Base-by-base conservation (phyloP, 1,140 invertebrate genomes). In the Eupeodes corollae region DNA sequence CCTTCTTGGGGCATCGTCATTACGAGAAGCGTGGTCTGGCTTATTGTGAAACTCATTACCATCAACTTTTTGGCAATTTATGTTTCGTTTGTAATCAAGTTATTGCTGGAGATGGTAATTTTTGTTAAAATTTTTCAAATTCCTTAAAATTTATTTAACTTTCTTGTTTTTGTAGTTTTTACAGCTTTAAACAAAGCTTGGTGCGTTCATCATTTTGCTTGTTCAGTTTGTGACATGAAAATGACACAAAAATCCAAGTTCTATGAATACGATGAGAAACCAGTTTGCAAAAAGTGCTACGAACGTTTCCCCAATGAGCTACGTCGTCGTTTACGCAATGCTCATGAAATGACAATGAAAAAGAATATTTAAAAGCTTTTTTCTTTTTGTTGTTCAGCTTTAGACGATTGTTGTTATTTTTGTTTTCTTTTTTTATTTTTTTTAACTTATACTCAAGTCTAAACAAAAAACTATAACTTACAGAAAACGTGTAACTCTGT, bases 141-240 rank as follows among this genome's bases (percentile, higher is more conserved):
- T n/a, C n/a, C n/a, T n/a, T 5, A 26, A 26, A 26, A 26, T 8
- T 26, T 5, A 26, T 26, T 3, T 5, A 26, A 26, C 8, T 26
- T 26, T 26, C 3, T 26, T 30, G 1, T 59, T 49, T 48, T 75
- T 77, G n/a, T 70, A 96, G 94, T 97, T 31, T 98, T 98, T 68
- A 94, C 89, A 52, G 95, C 96, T 34, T 72, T 99, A 54, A 97
- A 98, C 69, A 99, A 99, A 73, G 91, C 93, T n/a, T 99, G 95
- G 95, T 99, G 96, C 70, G 88, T 94, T 19, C 86, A 98, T 70
- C 97, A 99, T 70, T 99, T 99, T 71, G 88, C 93, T n/a, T 99
- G 97, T 70, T 88, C 91, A 14, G 82, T 96, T 49, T 99, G 97
- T 71, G 96, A 99, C 69, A 85, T 85, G 52, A 91, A 96, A 68